Evolutionary conservation across 2,113 vertebrate genomes (phyloP), one percentile per base, ranked within the genome.

Genomic region (Leptosomus discolor): DNA sequence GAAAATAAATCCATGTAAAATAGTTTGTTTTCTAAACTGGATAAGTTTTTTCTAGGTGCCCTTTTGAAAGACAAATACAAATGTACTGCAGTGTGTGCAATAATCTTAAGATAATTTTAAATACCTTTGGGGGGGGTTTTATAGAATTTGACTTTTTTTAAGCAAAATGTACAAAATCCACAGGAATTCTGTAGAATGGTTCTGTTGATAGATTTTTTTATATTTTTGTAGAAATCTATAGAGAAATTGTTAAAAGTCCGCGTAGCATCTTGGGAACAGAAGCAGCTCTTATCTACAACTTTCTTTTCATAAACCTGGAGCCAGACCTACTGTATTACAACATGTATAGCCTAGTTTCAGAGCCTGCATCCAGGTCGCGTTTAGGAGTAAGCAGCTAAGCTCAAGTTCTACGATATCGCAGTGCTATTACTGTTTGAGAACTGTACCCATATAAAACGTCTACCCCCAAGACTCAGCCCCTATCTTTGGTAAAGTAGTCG

Each of bases 221-320:
- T 97, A 98, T 97, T 98, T 98, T 97, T 97, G 92, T 98, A 97
- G 96, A 96, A 93, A 97, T 97, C 94, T 93, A 53, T 95, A 96
- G 96, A 93, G 90, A 95, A 92, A 96, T 94, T 96, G 57, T 97
- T 97, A 88, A 80, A 96, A 96, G 56, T 83, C 87, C 43, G 79
- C 22, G 1, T 92, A 96, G 94, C 94, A 34, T 89, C 87, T 94
- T 92, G 92, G 86, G 74, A 92, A 79, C 34, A 88, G 88, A 87
- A 95, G 95, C 88, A 93, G 93, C 94, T 93, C 82, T 92, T 91
- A 41, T 3, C 51, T 93, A 43, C 12, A 4, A 76, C 73, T 95
- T 95, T 91, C 74, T 85, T 95, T 85, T 77, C 75, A 12, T 70
- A 73, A 56, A 54, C 81, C 90, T 87, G 85, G 92, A 92, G 78